Evolutionary conservation across 2,113 vertebrate species (phyloP).

Genomic region (Vicugna pacos): DNA sequence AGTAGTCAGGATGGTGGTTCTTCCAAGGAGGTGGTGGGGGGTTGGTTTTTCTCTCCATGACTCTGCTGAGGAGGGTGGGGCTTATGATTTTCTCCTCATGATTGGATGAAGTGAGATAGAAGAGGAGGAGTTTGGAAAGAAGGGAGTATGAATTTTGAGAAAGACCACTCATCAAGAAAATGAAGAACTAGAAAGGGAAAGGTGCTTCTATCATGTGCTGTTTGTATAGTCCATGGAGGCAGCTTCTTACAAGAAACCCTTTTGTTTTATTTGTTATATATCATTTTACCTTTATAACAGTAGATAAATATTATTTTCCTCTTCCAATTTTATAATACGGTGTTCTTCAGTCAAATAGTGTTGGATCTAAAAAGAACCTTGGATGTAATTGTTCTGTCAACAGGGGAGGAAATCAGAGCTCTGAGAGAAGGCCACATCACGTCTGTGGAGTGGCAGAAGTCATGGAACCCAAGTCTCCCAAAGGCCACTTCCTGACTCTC

Average conservation of each 20-base stretch:
- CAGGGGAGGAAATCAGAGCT: not conserved
- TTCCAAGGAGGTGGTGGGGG: not conserved
- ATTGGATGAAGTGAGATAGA: not conserved
- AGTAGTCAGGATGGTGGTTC: not conserved
- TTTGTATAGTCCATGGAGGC: not conserved
- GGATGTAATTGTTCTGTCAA: not conserved
- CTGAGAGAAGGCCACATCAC: not conserved
- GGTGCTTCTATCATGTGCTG: not conserved
- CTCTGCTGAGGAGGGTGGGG: not conserved
- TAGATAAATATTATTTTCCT: not conserved
- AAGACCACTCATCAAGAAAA: not conserved
- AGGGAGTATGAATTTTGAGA: conserved; percentile 45
- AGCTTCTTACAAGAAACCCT: not conserved
- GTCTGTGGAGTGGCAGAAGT: not conserved
- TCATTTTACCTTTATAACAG: not conserved
- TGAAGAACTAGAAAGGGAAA: not conserved
- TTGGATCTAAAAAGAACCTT: conserved; percentile 6
- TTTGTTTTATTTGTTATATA: conserved; percentile 34
- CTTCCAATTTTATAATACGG: not conserved
- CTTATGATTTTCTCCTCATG: not conserved
- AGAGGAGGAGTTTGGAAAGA: not conserved
- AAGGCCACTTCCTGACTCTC: not conserved
- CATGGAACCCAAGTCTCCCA: not conserved
- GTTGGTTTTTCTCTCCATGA: not conserved
- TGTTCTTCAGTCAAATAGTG: not conserved